These are phyloP conservation scores for Nycticryphes semicollaris DNA, from an alignment of 2,113 vertebrate genomes.

Conservation along the genomic window DNA sequence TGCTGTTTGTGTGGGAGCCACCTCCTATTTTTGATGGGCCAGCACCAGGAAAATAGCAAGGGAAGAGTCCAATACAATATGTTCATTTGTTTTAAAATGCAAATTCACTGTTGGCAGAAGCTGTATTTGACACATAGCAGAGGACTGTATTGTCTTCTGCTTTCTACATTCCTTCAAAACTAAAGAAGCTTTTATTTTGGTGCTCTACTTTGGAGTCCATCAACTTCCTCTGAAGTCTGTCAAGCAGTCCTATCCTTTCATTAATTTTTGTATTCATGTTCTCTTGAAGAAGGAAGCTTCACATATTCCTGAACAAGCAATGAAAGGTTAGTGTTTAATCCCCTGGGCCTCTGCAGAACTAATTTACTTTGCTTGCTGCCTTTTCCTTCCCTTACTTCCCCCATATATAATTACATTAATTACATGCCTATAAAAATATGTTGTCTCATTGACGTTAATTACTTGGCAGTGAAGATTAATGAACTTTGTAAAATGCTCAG, in stretches of 20 bases:
- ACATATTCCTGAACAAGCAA: background rate
- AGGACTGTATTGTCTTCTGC: background rate
- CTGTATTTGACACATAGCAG: background rate
- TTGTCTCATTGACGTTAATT: conserved; percentile 49
- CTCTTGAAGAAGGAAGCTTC: background rate
- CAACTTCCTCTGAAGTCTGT: background rate
- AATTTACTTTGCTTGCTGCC: conserved; percentile 30
- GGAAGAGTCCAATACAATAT: background rate
- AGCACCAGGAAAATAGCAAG: background rate
- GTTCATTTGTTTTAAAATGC: background rate
- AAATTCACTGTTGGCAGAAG: background rate
- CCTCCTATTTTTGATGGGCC: background rate
- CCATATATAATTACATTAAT: conserved; percentile 56
- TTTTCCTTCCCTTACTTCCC: background rate
- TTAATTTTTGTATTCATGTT: background rate
- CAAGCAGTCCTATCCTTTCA: background rate
- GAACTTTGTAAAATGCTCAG: conserved; percentile 32
- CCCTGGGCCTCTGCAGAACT: conserved; percentile 7
- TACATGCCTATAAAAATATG: background rate
- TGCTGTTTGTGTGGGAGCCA: background rate
- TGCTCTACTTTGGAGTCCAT: background rate
- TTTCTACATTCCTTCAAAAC: background rate
- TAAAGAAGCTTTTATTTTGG: background rate
- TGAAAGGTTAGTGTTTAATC: background rate
- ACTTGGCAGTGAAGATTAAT: conserved; percentile 45